Base-by-base conservation (phyloP, 2,888 invertebrate species). In the Mesochorus sp. region DNA sequence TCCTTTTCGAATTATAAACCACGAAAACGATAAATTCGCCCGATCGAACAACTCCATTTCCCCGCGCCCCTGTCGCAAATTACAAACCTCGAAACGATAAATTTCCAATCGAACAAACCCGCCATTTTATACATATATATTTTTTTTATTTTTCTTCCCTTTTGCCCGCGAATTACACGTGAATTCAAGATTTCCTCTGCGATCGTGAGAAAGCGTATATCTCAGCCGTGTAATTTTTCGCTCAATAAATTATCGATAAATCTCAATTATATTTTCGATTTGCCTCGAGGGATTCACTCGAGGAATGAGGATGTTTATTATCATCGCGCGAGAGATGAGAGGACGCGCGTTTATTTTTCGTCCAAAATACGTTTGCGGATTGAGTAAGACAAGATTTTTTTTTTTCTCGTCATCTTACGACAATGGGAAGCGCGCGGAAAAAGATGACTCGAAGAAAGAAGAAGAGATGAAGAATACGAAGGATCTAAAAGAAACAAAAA, bases 61-160 rank as follows among this genome's bases (percentile, higher is more conserved):
- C 19, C 28, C 14, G 10, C 21, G 17, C 19, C 17, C 19, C 39
- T 10, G 6, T 42, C 42, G 19, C 17, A 34, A 66, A 67, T 49
- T 28, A 68, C 51, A 47, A 68, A 53, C 53, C 61, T 42, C 31
- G 61, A 71, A 51, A 39, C 61, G 61, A 71, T 71, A 71, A 71
- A 71, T 62, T 42, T 17, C 14, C 8, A 42, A 61, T 61, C 39
- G 66, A 51, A 31, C n/a, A n/a, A n/a, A n/a, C n/a, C n/a, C n/a
- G n/a, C n/a, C n/a, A n/a, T n/a, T n/a, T n/a, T n/a, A 39, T 39
- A 39, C 53, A 39, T 34, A 37, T 37, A 26, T 26, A 66, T 26
- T 66, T 51, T 66, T 53, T 12, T 53, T 34, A 39, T 31, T 42
- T 26, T 24, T 0, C 51, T 34, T 21, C 19, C 17, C 14, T 39